Evolutionary conservation across 2,797 vertebrate genomes (phyloP), one percentile per base, ranked within the genome.

Genomic region (Semaprochilodus insignis): DNA sequence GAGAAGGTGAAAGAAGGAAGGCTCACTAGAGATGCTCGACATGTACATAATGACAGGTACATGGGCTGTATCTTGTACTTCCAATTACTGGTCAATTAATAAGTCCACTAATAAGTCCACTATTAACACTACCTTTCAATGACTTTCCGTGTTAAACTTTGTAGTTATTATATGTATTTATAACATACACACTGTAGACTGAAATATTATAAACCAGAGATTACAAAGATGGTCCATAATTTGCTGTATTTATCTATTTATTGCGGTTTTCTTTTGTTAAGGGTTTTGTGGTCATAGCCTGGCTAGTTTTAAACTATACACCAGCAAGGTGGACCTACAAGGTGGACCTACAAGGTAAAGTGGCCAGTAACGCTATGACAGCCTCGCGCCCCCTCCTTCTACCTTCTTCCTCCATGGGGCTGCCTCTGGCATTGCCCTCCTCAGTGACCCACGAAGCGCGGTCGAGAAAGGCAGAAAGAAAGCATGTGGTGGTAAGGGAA

Each of bases 381-480:
- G 8, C n/a, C n/a, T 34, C 27, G 1, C 63, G 0, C 63, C 27
- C 2, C 77, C 78, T 23, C 34, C 55, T 23, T 82, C 80, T 81
- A 6, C 59, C 82, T 52, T 76, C 86, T 88, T 84, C 82, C 60
- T 81, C 83, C 70, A 34, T 44, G 75, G 85, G 21, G 23, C 85
- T 73, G 82, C 85, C 69, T 77, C 82, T 86, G 87, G 89, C 87
- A 63, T 78, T 90, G 90, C 85, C 87, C 89, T 87, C 23, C 67
- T 65, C 82, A 62, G 83, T 89, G 83, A 76, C 74, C 86, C 89
- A 87, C 76, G 82, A 78, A 90, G 74, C 67, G 81, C 84, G 77
- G 67, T n/a, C 4, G 60, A 81, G 78, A 63, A 84, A 77, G 77
- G 76, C 74, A 62, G 78, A 73, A 80, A 23, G 34, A 55, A 36